Conservation (phyloP, 2,888 invertebrate genomes). For the Xestia rhomboidea region DNA sequence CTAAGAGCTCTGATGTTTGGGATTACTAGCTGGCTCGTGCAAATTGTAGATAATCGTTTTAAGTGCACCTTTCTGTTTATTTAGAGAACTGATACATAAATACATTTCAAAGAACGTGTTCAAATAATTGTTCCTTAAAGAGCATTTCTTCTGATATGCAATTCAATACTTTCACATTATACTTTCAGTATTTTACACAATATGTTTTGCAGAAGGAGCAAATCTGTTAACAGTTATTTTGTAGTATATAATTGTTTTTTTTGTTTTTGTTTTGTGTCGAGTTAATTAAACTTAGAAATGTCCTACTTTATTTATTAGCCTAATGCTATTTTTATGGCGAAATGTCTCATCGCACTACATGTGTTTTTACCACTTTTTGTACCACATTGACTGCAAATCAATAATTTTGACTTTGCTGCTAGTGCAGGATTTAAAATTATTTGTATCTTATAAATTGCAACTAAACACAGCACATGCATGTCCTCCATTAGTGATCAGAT, state of each 20-base stretch:
- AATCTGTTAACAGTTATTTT: background rate
- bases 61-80: background rate
- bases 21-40: slow-evolving; percentile 1
- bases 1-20: background rate
- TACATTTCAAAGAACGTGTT: background rate
- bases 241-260: no score
- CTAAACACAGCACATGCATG: background rate
- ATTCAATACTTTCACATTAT: background rate
- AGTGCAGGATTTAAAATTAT: background rate
- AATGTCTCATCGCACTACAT: no score
- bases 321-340: no score
- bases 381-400: no score
- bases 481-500: background rate
- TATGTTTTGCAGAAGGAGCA: background rate
- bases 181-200: background rate
- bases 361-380: no score
- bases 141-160: background rate
- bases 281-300: no score
- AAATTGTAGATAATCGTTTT: background rate
- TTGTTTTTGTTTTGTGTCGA: no score
- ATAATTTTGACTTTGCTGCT: background rate
- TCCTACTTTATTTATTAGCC: no score
- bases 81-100: background rate
- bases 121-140: background rate
- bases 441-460: background rate